Evolutionary conservation across 2,113 vertebrate genomes (phyloP), one percentile per base, ranked within the genome.

Genomic region (Mormyrus iriodes): DNA sequence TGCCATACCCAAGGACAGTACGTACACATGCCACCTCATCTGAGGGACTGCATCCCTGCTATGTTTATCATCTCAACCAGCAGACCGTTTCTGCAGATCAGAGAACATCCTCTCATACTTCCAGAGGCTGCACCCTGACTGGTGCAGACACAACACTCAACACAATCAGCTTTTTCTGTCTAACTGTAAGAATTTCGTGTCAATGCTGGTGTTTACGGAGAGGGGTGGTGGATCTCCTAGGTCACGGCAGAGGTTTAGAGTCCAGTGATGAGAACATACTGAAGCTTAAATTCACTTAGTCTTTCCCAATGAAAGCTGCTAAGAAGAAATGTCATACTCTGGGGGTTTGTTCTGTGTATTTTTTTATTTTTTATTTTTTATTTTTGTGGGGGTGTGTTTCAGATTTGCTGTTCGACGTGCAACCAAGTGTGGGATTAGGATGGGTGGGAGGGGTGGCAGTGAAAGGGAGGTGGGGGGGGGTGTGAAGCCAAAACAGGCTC

Each of bases 1-100:
- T 91, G 97, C 97, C 88, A 2, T 99, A 88, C n/a, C 94, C 79
- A 90, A 94, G 76, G 96, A 98, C 90, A 97, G 98, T 99, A 96
- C 51, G 93, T 91, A 19, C 21, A 85, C 24, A 42, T 19, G 19
- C 3, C 39, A 3, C 19, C 82, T 12, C 19, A n/a, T 3, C 44
- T 4, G 19, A 48, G 8, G 24, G 48, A 9, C 44, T 24, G 21
- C 39, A 13, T 42, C 39, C 39, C 82, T 46, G 17, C 44, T 19
- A 3, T 44, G 10, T 84, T 84, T 48, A 48, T 17, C n/a, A n/a
- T n/a, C 3, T 17, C 39, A 84, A 48, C 15, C 44, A n/a, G 21
- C 42, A 84, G 19, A 84, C 24, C 42, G 39, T 46, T 84, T 48
- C 82, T 84, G 44, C 44, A 84, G 19, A 48, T 44, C 19, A 44